Base-by-base conservation (phyloP, 64 coral and sea anemone genomes). In the Exaiptasia diaphana region DNA sequence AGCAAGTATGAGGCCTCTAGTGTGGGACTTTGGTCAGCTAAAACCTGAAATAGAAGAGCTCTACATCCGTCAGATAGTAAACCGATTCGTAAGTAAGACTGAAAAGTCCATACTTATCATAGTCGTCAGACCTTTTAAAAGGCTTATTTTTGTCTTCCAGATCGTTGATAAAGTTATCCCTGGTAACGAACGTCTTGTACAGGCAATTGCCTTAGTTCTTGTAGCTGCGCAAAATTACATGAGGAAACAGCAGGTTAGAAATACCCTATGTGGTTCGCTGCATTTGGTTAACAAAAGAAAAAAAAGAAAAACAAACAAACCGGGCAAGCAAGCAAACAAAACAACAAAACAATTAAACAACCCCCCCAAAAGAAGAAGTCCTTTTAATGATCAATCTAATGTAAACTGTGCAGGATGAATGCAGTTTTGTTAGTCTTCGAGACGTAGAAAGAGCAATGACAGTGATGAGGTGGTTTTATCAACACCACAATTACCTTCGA, bases 401-500 rank as follows among this genome's bases (percentile, higher is more conserved):
- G 22, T 62, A 10, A 4, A 9, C 4, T 3, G 26, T 67, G 1
- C 33, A 90, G 88, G 88, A 90, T 13, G 88, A 90, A 13, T 86
- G 83, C 21, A 90, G 87, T 74, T 90, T 90, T 65, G 87, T 90
- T 2, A 90, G 87, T 53, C 52, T 90, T 27, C 88, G 88, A 68
- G 88, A 90, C 31, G 81, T 91, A 11, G 88, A 91, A 35, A 55
- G 88, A 20, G 88, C 88, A 64, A 91, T 91, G 88, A 67, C 74
- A 14, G 72, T 91, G 23, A 91, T 85, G 80, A 45, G 74, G 24
- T 91, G 88, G 88, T 91, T 91, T 53, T 91, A 79, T 44, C 36
- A 72, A 8, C 88, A 91, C 43, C 45, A 28, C 34, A 50, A 77
- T 38, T 26, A 43, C 13, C 67, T 91, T 17, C 29, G 64, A 31